Evolutionary conservation across 2,797 vertebrate species (phyloP), one percentile per base, ranked within the genome.

Genomic region (Anguilla anguilla): DNA sequence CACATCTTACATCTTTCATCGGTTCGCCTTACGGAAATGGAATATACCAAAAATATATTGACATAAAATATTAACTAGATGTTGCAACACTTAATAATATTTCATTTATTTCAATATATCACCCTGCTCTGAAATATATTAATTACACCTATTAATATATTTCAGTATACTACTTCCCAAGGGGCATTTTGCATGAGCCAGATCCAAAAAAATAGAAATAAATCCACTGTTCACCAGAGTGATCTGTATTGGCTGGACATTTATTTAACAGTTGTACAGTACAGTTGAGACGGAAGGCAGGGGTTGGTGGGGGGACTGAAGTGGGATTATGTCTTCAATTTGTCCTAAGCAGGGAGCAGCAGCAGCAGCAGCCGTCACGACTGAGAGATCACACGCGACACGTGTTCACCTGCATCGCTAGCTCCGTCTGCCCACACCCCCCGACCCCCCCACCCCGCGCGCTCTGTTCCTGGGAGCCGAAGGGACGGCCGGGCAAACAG

Each of bases 381-480:
- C 91, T 92, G 89, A 94, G 86, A 93, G 92, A 94, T 95, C 93
- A 93, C 93, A 95, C 89, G n/a, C 61, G 69, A 35, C 17, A 67
- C 25, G 87, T 89, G 88, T 89, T 93, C 95, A 91, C 93, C 84
- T 88, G 88, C 89, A 90, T 87, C 89, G 89, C 91, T 89, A 88
- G 88, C 87, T 88, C 88, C 86, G 85, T 90, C 91, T 77, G 61
- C 86, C 83, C 61, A 0, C 22, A 6, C 61, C 22, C 61, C 5
- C 17, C 11, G 35, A 35, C 28, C 77, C 13, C 94, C 87, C 89
- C 72, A 10, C 93, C 87, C 89, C 61, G 4, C 0, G 19, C 15
- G 57, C 84, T 49, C 87, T 93, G 94, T 90, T 94, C 93, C 94
- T 87, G 90, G 87, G 81, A 89, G 55, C 0, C 79, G 88, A 82